Base-by-base conservation (phyloP, 2,888 invertebrate genomes). In the Pyrocoelia pectoralis region DNA sequence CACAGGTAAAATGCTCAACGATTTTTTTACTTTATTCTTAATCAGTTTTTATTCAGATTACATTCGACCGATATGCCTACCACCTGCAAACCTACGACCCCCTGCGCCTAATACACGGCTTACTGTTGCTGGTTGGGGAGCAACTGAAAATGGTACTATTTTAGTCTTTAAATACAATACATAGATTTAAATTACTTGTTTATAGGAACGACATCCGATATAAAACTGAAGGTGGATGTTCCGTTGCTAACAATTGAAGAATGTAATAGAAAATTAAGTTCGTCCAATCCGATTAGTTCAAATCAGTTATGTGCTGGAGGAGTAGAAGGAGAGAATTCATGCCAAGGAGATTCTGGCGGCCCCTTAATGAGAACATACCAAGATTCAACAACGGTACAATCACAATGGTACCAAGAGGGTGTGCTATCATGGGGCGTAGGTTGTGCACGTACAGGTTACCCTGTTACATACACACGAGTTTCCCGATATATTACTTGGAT, bases 261-360 rank as follows among this genome's bases (percentile, higher is more conserved):
- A 1, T 56, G 56, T 13, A 12, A 12, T 6, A 3, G 5, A n/a
- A 29, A 48, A 17, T 17, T 56, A 19, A 17, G 2, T 4, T 13
- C 19, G 76, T 76, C 73, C 6, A 56, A 70, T 50, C 80, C 77
- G 1, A 68, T 85, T 1, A 77, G 78, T 46, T 10, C 48, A 1
- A 71, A 77, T 1, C 86, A 87, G 69, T 75, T 86, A 61, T 86
- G 86, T 72, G 84, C 84, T 5, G 85, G 85, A 1, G 85, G 85
- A 0, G 74, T 73, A 66, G 68, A 72, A 62, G 73, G 80, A 1
- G 75, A 80, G n/a, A 85, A 85, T 68, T 82, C 85, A 0, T 86
- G 86, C 65, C 74, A 77, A 2, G 84, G 85, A 10, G 86, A 86
- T 72, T 84, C 84, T 12, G 86, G 86, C 10, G 86, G 86, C 0